These are phyloP conservation scores for Scomberomorus guttatus DNA, from an alignment of 2,797 vertebrate species.

Conservation along the genomic window DNA sequence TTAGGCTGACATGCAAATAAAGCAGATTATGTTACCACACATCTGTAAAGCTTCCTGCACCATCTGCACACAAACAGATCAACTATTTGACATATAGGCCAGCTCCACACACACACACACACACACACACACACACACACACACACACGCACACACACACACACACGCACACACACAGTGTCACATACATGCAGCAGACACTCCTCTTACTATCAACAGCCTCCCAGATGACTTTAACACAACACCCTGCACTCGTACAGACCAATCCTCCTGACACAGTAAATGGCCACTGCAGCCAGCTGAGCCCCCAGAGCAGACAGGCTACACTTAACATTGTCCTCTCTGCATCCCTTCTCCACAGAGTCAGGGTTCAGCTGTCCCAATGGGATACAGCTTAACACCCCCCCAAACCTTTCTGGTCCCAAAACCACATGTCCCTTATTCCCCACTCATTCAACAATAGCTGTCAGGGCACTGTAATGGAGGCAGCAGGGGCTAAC, in stretches of 20 bases:
- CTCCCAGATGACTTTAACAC: slow-evolving; percentile 64
- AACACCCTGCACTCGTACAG: slow-evolving; percentile 44
- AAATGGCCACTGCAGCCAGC: slow-evolving; percentile 66
- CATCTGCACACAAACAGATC: slow-evolving; percentile 62
- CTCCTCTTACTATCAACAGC: slow-evolving; percentile 28
- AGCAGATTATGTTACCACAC: slow-evolving; percentile 73
- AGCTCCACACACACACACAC: not conserved
- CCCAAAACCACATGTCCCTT: slow-evolving; percentile 29
- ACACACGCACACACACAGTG: slow-evolving; percentile 27
- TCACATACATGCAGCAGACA: slow-evolving; percentile 61
- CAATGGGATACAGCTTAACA: slow-evolving; percentile 39
- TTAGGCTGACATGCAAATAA: slow-evolving; percentile 70
- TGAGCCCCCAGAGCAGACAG: slow-evolving; percentile 62
- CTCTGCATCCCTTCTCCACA: slow-evolving; percentile 39
- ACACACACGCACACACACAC: slow-evolving; percentile 51
- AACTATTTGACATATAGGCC: slow-evolving; percentile 44
- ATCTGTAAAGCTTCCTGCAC: slow-evolving; percentile 72
- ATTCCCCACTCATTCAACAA: slow-evolving; percentile 26
- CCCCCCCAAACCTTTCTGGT: slow-evolving; percentile 16
- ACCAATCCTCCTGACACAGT: slow-evolving; percentile 41
- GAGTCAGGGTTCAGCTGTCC: slow-evolving; percentile 25
- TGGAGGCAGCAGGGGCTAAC: slow-evolving; percentile 54
- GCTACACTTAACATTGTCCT: slow-evolving; percentile 54
- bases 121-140: slow-evolving; percentile 8
- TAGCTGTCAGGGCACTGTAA: slow-evolving; percentile 31